Percentiles rank a stretch among this genome's conserved stretches.
Conservation (phyloP, 1,140 invertebrate genomes). For the Asobara japonica region DNA sequence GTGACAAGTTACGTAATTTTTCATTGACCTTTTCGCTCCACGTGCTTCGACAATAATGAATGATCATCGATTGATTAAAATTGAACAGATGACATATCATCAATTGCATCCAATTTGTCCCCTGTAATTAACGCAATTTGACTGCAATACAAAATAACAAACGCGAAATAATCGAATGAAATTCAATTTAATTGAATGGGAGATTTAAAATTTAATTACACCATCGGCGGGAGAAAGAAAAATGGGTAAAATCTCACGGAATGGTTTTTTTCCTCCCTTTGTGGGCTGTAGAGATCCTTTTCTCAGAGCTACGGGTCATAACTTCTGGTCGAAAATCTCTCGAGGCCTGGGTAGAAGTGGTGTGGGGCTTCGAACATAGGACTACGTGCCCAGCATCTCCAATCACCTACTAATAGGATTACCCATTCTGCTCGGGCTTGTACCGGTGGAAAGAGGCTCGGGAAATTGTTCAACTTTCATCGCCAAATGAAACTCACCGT, state of each 20-base stretch:
- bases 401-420: not conserved
- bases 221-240: not conserved
- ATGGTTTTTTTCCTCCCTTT: not conserved
- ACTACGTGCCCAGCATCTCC: slow-evolving; percentile 3
- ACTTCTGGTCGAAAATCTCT: slow-evolving; percentile 7
- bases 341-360: not conserved
- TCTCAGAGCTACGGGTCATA: not conserved
- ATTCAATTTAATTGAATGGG: not conserved
- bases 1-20: no score
- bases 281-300: no score
- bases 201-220: not conserved
- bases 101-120: not conserved
- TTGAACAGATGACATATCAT: no score
- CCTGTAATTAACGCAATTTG: not conserved
- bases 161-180: no score
- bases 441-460: not conserved
- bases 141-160: not conserved
- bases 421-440: not conserved
- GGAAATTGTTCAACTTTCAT: slow-evolving; percentile 12
- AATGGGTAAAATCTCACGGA: not conserved
- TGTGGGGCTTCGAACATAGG: not conserved
- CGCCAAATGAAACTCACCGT: not conserved
- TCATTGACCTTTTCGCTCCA: no score
- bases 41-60: no score
- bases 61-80: no score